A percentile compares a stretch with the other conserved stretches of the same genome.
Evolutionary conservation across 2,797 vertebrate genomes (phyloP).

Genomic region (Rhinoraja longicauda): DNA sequence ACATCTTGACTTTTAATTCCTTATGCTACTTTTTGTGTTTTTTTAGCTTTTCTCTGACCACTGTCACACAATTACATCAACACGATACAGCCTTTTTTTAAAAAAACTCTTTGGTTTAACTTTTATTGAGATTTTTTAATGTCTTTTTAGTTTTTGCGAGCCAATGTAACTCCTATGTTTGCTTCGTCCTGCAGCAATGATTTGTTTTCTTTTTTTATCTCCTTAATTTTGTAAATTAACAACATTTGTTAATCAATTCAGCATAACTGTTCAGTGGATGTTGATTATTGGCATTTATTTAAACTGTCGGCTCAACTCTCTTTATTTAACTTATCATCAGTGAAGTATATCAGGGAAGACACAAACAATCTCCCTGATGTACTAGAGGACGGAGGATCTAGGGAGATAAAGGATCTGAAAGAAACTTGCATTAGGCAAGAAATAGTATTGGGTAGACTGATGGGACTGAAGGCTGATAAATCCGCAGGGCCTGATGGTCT

Average conservation of each 20-base stretch:
- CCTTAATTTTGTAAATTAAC: no score
- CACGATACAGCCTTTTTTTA: not conserved
- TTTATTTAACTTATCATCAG: no score
- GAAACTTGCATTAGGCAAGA: no score
- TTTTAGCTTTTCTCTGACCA: not conserved
- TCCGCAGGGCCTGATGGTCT: no score
- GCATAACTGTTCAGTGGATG: not conserved
- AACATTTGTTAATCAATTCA: not conserved
- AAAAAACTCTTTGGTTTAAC: not conserved
- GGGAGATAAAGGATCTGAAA: no score
- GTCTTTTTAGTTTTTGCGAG: no score
- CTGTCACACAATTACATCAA: not conserved
- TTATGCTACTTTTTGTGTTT: not conserved
- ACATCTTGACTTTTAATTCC: not conserved
- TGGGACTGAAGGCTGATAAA: no score
- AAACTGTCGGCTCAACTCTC: not conserved
- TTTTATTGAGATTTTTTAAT: not conserved
- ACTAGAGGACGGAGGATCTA: no score
- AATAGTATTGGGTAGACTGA: no score
- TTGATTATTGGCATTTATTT: not conserved
- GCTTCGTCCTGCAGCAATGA: no score
- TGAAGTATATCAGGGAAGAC: no score
- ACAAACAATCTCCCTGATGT: no score
- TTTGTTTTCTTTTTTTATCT: not conserved
- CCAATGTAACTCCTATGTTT: not conserved